Evolutionary conservation across 2,888 invertebrate species (phyloP), one percentile per base, ranked within the genome.

Genomic region (Chrysolina oricalcia): DNA sequence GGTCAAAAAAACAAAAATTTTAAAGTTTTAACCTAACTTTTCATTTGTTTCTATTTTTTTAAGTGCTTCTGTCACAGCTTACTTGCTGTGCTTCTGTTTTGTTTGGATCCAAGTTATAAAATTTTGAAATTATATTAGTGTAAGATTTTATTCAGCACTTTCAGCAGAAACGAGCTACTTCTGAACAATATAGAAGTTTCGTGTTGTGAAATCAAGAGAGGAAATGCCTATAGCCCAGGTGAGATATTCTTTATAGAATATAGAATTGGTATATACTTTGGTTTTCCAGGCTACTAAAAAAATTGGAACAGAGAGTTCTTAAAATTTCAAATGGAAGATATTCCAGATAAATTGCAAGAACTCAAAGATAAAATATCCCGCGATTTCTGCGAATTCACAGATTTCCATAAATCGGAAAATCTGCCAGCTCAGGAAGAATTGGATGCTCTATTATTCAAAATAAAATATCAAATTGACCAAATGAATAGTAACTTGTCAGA

Each of bases 391-490:
- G 19, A 43, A 17, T 66, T 68, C 9, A 56, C 59, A 56, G 64
- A 63, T 53, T 64, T 64, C 40, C 41, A 53, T 27, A 56, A 50
- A 19, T 50, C 17, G 1, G 27, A 64, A 27, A 63, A n/a, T 40
- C 43, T 67, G 62, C 23, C 48, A 17, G 63, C 35, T 68, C 40
- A 40, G 11, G 67, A 68, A 63, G 50, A 66, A 21, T 43, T 68
- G 53, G 53, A 75, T 21, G 23, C 11, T 64, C 41, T 70, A 50
- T 62, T 72, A 41, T 75, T 68, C 40, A 67, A 70, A 69, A 56
- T 72, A 13, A 68, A 72, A 68, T 64, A 68, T 64, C 68, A 69
- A 27, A 72, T 75, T 41, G 75, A 74, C 9, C 56, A 73, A 35
- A 65, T 64, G 15, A 64, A 70, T 35, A 72, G 27, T 46, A 48